Base-by-base conservation (phyloP, 35 echinoderm and acorn worm genomes). In the Strongylocentrotus purpuratus region DNA sequence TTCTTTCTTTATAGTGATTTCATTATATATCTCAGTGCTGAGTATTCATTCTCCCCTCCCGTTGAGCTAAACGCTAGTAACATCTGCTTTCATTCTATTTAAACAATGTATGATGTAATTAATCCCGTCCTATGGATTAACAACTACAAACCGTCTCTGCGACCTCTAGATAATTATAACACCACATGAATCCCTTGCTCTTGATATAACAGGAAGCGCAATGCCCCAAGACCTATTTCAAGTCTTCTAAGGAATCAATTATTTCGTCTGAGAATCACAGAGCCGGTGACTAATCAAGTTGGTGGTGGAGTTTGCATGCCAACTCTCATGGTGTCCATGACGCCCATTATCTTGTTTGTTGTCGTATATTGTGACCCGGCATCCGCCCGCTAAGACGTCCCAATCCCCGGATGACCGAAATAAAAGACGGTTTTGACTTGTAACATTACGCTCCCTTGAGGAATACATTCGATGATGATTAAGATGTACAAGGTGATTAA, bases 401-500 rank as follows among this genome's bases (percentile, higher is more conserved):
- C 65, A 78, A 78, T 78, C 65, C 65, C 65, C 65, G 20, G 20
- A 22, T 78, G 65, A 78, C 65, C 22, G 65, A 78, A 78, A 78
- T n/a, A 78, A 78, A 78, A 78, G 65, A 78, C 20, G 65, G 22
- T n/a, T 70, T 78, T 18, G 65, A 28, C 65, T 78, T 0, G 65
- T 78, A 78, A 78, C 65, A 78, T n/a, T 78, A 28, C 25, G 65
- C 65, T 78, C 65, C 65, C 65, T 78, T 78, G 65, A 78, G 65
- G 65, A 78, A 78, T 78, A 78, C 65, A 78, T 78, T 78, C 65
- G 65, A 5, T n/a, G 65, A 78, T 78, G 65, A 78, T 78, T 78
- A 78, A 78, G 65, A 78, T 78, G 65, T 78, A 78, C 65, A 28
- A 78, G 65, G 65, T 78, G 65, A 78, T 78, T 78, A 78, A 28